Evolutionary conservation across 2,113 vertebrate genomes (phyloP).

Genomic region (Rhinolophus ferrumequinum): DNA sequence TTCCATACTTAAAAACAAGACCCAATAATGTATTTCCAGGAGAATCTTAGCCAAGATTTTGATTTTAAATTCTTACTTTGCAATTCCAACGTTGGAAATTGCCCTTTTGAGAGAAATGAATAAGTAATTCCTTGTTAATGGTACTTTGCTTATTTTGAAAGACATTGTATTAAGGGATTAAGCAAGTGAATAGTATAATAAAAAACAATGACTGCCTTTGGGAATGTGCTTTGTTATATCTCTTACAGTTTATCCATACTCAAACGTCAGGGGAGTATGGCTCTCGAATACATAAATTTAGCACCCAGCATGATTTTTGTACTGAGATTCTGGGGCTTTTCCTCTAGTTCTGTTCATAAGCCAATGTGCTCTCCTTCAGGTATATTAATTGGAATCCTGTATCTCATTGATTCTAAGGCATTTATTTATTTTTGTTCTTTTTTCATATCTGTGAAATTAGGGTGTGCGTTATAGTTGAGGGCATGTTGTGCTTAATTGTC

Average conservation of each 20-base stretch:
- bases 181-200: not conserved
- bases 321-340: not conserved
- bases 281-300: not conserved
- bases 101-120: slow-evolving; percentile 7
- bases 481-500: not conserved
- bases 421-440: not conserved
- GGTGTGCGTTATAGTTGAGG: not conserved
- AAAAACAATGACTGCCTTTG: not conserved
- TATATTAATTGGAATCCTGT: not conserved
- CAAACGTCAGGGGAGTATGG: not conserved
- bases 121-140: slow-evolving; percentile 13
- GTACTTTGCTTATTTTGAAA: not conserved
- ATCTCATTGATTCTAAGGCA: not conserved
- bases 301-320: not conserved
- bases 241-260: not conserved
- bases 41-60: not conserved
- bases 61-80: not conserved
- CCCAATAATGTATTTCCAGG: not conserved
- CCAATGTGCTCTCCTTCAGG: not conserved
- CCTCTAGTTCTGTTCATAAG: not conserved
- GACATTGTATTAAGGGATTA: not conserved
- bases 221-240: not conserved
- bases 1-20: not conserved
- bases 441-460: not conserved
- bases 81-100: not conserved